phyloP scores from a whole-genome alignment of 2,113 vertebrate species.

The Ahaetulla prasina region DNA sequence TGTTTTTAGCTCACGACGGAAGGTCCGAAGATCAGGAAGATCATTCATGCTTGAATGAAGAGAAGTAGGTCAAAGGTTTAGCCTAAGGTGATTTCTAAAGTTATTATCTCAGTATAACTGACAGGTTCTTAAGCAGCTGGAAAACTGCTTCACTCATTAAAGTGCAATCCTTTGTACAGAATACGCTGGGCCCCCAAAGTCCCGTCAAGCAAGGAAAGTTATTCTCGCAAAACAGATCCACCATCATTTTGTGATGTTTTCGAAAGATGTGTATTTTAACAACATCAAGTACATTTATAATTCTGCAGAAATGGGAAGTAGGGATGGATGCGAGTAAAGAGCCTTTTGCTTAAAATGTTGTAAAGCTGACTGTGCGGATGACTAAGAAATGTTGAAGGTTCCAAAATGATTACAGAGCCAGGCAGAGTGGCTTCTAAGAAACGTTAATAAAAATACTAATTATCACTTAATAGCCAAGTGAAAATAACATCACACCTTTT shows the following conservation, averaged over 20 bases:
- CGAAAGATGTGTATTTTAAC: conserved; percentile 39
- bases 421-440: background rate
- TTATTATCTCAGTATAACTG: background rate
- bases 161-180: background rate
- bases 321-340: background rate
- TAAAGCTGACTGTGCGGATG: conserved; percentile 10
- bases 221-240: conserved; percentile 21
- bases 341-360: conserved; percentile 29
- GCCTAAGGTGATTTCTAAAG: background rate
- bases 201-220: background rate
- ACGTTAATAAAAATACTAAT: conserved; percentile 18
- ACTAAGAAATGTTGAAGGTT: background rate
- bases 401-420: background rate
- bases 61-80: background rate
- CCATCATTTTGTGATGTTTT: conserved; percentile 49
- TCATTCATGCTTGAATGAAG: background rate
- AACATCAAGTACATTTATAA: conserved; percentile 44
- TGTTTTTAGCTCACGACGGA: no score
- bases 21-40: no score
- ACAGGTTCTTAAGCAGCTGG: background rate
- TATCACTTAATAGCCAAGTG: conserved; percentile 39
- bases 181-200: background rate
- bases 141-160: background rate
- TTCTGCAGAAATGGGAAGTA: conserved; percentile 16
- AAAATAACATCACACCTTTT: conserved; percentile 34